Conservation (phyloP, 2,113 vertebrate genomes). For the Mystacornis crossleyi region DNA sequence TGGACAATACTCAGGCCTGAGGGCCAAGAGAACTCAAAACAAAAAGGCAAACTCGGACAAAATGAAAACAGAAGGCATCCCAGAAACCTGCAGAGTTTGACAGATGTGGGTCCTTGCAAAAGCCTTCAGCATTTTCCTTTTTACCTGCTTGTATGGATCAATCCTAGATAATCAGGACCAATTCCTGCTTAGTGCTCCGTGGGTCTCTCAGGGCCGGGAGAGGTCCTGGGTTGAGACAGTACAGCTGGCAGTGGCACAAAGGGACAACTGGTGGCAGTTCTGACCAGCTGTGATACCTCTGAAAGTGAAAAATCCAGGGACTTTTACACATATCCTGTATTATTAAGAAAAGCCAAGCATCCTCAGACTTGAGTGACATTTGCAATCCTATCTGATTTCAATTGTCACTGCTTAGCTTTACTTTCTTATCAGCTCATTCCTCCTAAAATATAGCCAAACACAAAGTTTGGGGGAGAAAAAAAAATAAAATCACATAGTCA, state of each 20-base stretch:
- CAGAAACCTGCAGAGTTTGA: neutral
- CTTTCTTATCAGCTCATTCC: neutral
- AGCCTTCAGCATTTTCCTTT: neutral
- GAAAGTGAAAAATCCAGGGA: neutral
- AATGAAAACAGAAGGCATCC: neutral
- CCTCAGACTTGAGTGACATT: neutral
- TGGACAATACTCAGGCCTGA: neutral
- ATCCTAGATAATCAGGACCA: neutral
- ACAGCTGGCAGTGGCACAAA: neutral
- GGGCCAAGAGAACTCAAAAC: neutral
- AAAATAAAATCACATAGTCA: rapidly evolving
- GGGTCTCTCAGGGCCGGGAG: neutral
- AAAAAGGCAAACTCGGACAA: neutral
- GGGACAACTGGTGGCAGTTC: neutral
- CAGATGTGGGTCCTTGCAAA: neutral
- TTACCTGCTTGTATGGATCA: neutral
- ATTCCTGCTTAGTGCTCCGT: neutral
- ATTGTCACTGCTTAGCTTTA: neutral
- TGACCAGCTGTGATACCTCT: neutral
- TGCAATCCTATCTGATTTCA: neutral
- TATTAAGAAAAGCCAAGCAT: neutral
- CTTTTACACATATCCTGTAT: neutral
- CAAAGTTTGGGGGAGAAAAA: neutral
- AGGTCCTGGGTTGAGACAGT: neutral
- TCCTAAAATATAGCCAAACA: neutral